These are phyloP conservation scores for Nomada fabriciana DNA, from an alignment of 2,888 invertebrate species.

Conservation along the genomic window DNA sequence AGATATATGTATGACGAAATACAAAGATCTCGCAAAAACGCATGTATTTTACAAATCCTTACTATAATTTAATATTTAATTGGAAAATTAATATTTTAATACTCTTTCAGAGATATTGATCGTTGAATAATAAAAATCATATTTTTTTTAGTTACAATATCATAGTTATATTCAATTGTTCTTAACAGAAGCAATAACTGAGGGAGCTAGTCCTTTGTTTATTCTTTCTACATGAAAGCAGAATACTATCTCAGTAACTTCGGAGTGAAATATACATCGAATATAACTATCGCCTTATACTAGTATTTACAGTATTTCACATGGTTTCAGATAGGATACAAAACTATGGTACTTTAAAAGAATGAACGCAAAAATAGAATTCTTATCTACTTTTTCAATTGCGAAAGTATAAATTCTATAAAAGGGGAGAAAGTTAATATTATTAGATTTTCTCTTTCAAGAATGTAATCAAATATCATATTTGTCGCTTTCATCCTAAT, in stretches of 20 bases:
- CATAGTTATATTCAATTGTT: constrained; percentile 56
- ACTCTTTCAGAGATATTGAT: constrained; percentile 40
- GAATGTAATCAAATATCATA: constrained; percentile 49
- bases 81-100: constrained; percentile 47
- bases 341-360: constrained; percentile 67
- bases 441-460: constrained; percentile 37
- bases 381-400: constrained; percentile 58
- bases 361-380: constrained; percentile 68
- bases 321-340: constrained; percentile 62
- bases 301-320: constrained; percentile 73
- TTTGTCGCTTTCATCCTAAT: constrained; percentile 44
- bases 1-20: constrained; percentile 32
- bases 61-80: constrained; percentile 49
- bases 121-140: constrained; percentile 58
- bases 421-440: constrained; percentile 58
- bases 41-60: constrained; percentile 41
- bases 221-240: constrained; percentile 53
- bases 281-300: constrained; percentile 66
- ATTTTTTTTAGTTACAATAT: constrained; percentile 41
- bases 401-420: constrained; percentile 60
- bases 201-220: constrained; percentile 48
- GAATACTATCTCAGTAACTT: constrained; percentile 56
- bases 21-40: constrained; percentile 33
- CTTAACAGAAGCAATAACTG: constrained; percentile 54
- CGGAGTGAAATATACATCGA: constrained; percentile 64